These are phyloP conservation scores for Ophion ellenae DNA, from an alignment of 2,888 invertebrate species.

Conservation along the genomic window DNA sequence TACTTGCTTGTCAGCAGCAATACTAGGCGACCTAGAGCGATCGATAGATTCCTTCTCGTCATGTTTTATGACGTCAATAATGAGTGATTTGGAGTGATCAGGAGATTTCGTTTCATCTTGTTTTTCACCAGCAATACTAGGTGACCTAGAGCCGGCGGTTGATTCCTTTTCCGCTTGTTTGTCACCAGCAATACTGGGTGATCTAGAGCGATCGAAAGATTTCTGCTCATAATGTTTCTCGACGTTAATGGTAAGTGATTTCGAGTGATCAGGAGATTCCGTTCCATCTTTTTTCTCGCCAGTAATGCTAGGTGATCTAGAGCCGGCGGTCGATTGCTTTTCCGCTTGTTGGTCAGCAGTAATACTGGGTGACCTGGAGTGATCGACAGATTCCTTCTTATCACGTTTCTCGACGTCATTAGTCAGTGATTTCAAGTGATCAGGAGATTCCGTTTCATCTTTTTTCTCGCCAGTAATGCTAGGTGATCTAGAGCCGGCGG, in stretches of 20 bases:
- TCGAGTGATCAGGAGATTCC: slow-evolving; percentile 34
- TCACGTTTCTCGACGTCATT: slow-evolving; percentile 47
- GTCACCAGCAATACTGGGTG: slow-evolving; percentile 8
- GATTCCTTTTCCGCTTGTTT: slow-evolving; percentile 50
- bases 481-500: slow-evolving; percentile 27
- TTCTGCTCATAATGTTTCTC: slow-evolving; percentile 31
- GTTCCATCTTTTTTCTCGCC: slow-evolving; percentile 27
- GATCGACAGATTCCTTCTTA: slow-evolving; percentile 56
- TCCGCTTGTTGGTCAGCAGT: too few relatives aligned
- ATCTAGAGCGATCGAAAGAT: background rate
- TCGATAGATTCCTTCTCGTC: slow-evolving; percentile 23
- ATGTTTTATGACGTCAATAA: background rate
- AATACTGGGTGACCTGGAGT: too few relatives aligned
- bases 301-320: slow-evolving; percentile 64
- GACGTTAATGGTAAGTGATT: slow-evolving; percentile 36
- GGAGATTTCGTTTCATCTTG: background rate
- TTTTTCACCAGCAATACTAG: slow-evolving; percentile 34
- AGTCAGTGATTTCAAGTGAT: background rate
- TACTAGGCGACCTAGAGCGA: slow-evolving; percentile 68
- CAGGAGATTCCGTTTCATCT: background rate
- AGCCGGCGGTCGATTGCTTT: background rate
- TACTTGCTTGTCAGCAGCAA: slow-evolving; percentile 53
- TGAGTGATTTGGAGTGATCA: slow-evolving; percentile 16
- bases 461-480: slow-evolving; percentile 19
- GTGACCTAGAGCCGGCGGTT: slow-evolving; percentile 35